Evolutionary conservation across 2,888 invertebrate genomes (phyloP).

Genomic region (Tiliacea citrago): DNA sequence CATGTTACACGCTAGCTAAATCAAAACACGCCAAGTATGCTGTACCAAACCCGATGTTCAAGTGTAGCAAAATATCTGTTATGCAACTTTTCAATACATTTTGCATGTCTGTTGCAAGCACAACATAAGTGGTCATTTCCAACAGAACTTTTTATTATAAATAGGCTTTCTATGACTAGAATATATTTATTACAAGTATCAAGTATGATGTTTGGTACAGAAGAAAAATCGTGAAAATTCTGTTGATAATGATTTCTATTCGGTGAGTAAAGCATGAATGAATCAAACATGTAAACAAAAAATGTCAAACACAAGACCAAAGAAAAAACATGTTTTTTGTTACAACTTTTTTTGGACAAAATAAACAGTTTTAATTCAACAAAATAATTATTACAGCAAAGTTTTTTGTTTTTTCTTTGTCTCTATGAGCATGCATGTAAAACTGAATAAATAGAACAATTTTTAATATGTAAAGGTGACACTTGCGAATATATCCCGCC

Average conservation of each 20-base stretch:
- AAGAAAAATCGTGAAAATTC: neutral
- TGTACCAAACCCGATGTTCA: neutral
- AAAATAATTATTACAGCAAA: neutral
- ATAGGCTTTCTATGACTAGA: neutral
- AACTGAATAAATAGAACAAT: conserved; percentile 59
- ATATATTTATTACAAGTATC: neutral
- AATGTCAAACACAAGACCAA: conserved; percentile 81
- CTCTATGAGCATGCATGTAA: conserved; percentile 41
- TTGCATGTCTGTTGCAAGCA: neutral
- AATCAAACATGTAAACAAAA: neutral
- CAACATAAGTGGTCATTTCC: neutral
- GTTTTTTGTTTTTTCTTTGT: conserved; percentile 83
- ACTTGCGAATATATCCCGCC: conserved; percentile 90
- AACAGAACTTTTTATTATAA: neutral
- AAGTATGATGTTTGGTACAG: neutral
- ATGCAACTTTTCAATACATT: neutral
- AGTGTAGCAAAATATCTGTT: neutral
- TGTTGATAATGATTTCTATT: neutral
- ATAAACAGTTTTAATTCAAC: neutral
- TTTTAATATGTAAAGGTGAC: conserved; percentile 81
- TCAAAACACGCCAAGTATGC: conserved; percentile 12
- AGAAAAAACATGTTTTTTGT: conserved; percentile 79
- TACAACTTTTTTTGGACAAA: neutral
- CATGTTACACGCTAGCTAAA: conserved; percentile 16
- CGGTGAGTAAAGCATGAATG: neutral